Evolutionary conservation across 1,140 invertebrate species (phyloP), one percentile per base, ranked within the genome.

Genomic region (Ctenoplectra terminalis): DNA sequence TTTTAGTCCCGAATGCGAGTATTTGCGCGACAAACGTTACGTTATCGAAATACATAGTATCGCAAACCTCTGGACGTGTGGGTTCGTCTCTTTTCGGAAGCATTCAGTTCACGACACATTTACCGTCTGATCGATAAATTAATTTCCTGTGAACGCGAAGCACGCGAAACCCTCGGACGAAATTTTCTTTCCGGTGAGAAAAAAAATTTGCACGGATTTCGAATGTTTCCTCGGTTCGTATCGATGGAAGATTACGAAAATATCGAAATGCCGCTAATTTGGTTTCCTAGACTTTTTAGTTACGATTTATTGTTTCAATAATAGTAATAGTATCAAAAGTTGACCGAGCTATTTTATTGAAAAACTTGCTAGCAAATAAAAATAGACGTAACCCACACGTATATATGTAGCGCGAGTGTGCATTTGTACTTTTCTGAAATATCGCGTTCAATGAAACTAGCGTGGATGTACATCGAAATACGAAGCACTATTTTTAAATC

Each of bases 61-160:
- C n/a, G n/a, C n/a, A n/a, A n/a, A n/a, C n/a, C n/a, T n/a, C n/a
- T n/a, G n/a, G n/a, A n/a, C n/a, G n/a, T n/a, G n/a, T n/a, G n/a
- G n/a, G n/a, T n/a, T n/a, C n/a, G n/a, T 20, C 5, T 46, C 15
- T 13, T 7, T 3, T 26, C 34, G 37, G 23, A 66, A 63, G n/a
- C 23, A 40, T 31, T 13, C 48, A 40, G 48, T 77, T 63, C 34
- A n/a, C 52, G 40, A 37, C 31, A 31, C 73, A 29, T 43, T 69
- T 54, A 56, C 29, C 29, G n/a, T 23, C 37, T 54, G 81, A 86
- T 87, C 85, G 67, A 87, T 83, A 74, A 67, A 83, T 83, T 75
- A 71, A 86, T 78, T 86, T 86, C 50, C 69, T n/a, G 29, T 43
- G 34, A 72, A 50, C 26, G 71, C 23, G 52, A 58, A 6, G 17